phyloP scores from a whole-genome alignment of 1,140 invertebrate genomes.

The Eriosoma lanigerum region DNA sequence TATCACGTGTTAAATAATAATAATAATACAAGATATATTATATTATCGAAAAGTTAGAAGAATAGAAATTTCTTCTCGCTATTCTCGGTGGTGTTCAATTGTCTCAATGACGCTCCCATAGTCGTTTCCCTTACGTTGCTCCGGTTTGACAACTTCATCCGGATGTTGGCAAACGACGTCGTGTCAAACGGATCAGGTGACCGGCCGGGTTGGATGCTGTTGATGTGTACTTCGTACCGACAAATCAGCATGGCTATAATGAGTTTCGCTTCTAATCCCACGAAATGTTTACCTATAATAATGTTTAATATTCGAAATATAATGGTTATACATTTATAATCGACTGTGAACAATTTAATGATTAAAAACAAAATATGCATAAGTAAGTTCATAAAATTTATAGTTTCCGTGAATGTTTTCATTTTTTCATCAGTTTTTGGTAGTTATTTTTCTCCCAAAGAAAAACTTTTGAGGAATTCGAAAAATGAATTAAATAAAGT shows the following conservation, averaged over 20 bases:
- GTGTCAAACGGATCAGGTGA: not conserved
- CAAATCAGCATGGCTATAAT: not conserved
- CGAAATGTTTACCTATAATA: slow-evolving; percentile 35
- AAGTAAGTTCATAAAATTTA: too few relatives aligned
- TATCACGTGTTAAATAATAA: too few relatives aligned
- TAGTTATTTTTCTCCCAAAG: too few relatives aligned
- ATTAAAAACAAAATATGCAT: too few relatives aligned
- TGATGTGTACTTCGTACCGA: not conserved
- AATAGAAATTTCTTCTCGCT: slow-evolving; percentile 11
- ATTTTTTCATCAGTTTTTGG: too few relatives aligned
- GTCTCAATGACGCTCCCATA: not conserved
- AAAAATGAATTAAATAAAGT: too few relatives aligned
- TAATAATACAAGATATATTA: too few relatives aligned
- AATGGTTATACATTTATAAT: too few relatives aligned
- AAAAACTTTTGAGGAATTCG: too few relatives aligned
- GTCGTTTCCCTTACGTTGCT: not conserved
- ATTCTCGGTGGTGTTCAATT: not conserved
- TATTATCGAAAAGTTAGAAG: too few relatives aligned
- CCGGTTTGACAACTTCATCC: not conserved
- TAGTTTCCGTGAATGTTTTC: too few relatives aligned
- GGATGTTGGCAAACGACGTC: not conserved
- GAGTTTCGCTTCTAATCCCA: slow-evolving; percentile 21
- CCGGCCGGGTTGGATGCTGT: not conserved
- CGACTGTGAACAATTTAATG: too few relatives aligned
- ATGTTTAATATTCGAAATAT: not conserved